phyloP scores from a whole-genome alignment of 2,888 invertebrate genomes.

The Mesoligia furuncula region DNA sequence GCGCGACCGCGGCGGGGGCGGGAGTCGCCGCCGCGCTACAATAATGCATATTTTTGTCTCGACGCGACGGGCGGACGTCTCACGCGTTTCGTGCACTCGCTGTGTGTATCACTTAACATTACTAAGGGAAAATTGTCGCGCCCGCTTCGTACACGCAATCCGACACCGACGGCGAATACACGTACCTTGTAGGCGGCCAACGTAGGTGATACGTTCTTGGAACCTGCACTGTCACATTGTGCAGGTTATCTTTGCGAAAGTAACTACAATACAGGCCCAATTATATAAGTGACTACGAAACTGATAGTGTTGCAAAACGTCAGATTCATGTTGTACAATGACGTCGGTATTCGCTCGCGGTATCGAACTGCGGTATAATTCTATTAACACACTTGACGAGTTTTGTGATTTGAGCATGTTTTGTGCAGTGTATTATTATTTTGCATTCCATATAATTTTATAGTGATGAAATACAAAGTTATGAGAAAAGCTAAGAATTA shows the following conservation, averaged over 20 bases:
- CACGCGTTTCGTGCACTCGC: constrained; percentile 65
- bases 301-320: neutral
- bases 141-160: constrained; percentile 76
- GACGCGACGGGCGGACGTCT: constrained; percentile 71
- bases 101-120: constrained; percentile 80
- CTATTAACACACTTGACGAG: constrained; percentile 75
- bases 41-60: constrained; percentile 89
- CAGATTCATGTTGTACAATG: neutral
- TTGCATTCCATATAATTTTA: constrained; percentile 70
- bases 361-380: constrained; percentile 73
- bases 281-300: neutral
- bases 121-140: constrained; percentile 89
- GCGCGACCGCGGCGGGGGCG: constrained; percentile 67
- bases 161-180: constrained; percentile 75
- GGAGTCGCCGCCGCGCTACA: constrained; percentile 69
- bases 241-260: neutral
- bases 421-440: constrained; percentile 76
- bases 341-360: constrained; percentile 68
- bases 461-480: constrained; percentile 42
- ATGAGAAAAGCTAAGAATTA: constrained; percentile 46
- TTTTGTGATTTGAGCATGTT: constrained; percentile 80
- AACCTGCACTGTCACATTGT: neutral
- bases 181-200: neutral
- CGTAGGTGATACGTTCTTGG: neutral
- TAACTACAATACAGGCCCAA: neutral